Conservation (phyloP, 1,140 invertebrate species). For the Antheraea mylitta region DNA sequence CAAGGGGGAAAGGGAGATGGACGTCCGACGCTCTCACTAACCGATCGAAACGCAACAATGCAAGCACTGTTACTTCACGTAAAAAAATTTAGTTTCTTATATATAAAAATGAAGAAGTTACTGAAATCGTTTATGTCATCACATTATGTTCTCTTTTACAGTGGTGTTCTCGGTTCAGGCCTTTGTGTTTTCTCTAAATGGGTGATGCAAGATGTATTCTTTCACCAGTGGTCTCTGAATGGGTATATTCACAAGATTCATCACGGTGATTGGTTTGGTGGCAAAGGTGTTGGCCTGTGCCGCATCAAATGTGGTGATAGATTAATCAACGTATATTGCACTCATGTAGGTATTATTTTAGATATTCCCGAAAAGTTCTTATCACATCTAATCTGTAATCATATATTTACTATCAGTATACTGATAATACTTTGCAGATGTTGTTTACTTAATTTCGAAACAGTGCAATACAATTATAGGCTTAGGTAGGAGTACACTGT, state of each 20-base stretch:
- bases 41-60: too few relatives aligned
- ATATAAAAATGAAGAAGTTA: too few relatives aligned
- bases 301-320: slow-evolving; percentile 84
- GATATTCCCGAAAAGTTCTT: not conserved
- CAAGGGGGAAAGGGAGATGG: too few relatives aligned
- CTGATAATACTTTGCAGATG: too few relatives aligned
- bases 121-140: not conserved
- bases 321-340: slow-evolving; percentile 91
- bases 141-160: slow-evolving; percentile 57
- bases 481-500: too few relatives aligned
- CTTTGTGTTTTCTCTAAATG: slow-evolving; percentile 94
- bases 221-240: slow-evolving; percentile 96
- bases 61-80: too few relatives aligned
- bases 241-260: slow-evolving; percentile 98
- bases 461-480: too few relatives aligned
- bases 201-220: slow-evolving; percentile 93
- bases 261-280: slow-evolving; percentile 99
- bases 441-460: too few relatives aligned
- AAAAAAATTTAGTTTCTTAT: too few relatives aligned
- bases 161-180: slow-evolving; percentile 95
- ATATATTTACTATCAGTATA: too few relatives aligned
- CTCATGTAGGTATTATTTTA: slow-evolving; percentile 87
- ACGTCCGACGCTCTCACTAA: too few relatives aligned
- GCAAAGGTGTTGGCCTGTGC: slow-evolving; percentile 96
- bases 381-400: too few relatives aligned